Evolutionary conservation across 2,113 vertebrate genomes (phyloP), one percentile per base, ranked within the genome.

Genomic region (Brevimyrus niger): DNA sequence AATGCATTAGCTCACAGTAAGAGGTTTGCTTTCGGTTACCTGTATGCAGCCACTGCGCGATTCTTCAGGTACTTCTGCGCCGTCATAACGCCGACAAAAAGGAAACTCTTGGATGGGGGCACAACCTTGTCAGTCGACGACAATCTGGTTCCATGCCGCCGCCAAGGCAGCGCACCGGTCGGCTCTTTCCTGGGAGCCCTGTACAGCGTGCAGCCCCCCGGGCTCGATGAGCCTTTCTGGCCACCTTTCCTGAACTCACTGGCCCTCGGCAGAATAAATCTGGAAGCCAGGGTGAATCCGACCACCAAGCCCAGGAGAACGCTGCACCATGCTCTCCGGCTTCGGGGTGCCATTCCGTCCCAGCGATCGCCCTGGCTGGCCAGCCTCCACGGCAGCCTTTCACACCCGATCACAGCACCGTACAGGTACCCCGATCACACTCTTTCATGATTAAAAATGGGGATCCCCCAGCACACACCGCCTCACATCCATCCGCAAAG

Each of bases 71-170:
- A 99, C 92, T 98, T 99, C 96, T 98, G 97, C 0, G 98, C 98
- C 0, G 98, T 99, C 98, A 99, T 98, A 83, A 99, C 98, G 73
- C 98, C 98, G 38, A 98, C 97, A 93, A 97, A 99, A 44, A 99
- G 96, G 91, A 99, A 98, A 92, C 93, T 95, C 10, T 92, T 93
- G 86, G 96, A 96, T 21, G 92, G 91, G 80, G 94, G 92, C 10
- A 89, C 90, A 0, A 94, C 90, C 7, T 93, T 90, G 88, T 93
- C 93, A 0, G 95, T 94, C 6, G 91, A 89, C 87, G 92, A 90
- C 23, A 93, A 90, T 46, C 92, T 92, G 92, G 91, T 93, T 48
- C 93, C 94, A 42, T 90, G 92, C 88, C 89, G 89, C 2, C 91
- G 91, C 96, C 96, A 96, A 7, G 92, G 86, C 9, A 91, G 90